Base-by-base conservation (phyloP, 2,888 invertebrate genomes). In the Carcina quercana region DNA sequence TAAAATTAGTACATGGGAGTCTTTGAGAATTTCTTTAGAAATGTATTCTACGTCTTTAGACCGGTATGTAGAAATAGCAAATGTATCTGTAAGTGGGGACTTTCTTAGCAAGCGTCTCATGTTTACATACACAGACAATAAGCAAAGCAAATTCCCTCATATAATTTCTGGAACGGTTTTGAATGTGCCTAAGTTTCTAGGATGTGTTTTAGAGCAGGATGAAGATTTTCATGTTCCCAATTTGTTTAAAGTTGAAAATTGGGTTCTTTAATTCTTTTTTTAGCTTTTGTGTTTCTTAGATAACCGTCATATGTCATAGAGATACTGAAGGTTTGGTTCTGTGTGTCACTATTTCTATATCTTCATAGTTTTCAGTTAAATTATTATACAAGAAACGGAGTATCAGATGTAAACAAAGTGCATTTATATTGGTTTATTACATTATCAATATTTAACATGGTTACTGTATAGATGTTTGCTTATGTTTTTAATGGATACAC, bases 101-200 rank as follows among this genome's bases (percentile, higher is more conserved):
- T 95, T 88, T 58, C 86, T 95, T 15, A 92, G 93, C 47, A 93
- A 94, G 64, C 85, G 95, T 35, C 75, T 96, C 25, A 74, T 92
- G 52, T 90, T 93, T 41, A 89, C 86, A 24, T 91, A 88, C 56
- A 79, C 80, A 14, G 86, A 88, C 24, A 74, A 86, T 6, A 88
- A 87, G 39, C 70, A 86, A 22, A 68, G 69, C 19, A 78, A 84
- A 25, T 95, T 90, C 59, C 86, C 91, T 6, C 85, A 88, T 51
- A 61, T 94, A 19, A 75, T 95, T 36, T 89, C 90, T 5, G 94
- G 94, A 10, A 89, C 89, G 13, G 69, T 93, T 24, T 57, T 94
- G 10, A 90, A 91, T 67, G 86, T 92, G n/a, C 91, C 92, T 0
- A 89, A 87, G 54, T 63, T 95, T 13, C 72, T 95, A 29, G 93